Conservation (phyloP, 2,888 invertebrate genomes). For the Temnothorax rugatulus region DNA sequence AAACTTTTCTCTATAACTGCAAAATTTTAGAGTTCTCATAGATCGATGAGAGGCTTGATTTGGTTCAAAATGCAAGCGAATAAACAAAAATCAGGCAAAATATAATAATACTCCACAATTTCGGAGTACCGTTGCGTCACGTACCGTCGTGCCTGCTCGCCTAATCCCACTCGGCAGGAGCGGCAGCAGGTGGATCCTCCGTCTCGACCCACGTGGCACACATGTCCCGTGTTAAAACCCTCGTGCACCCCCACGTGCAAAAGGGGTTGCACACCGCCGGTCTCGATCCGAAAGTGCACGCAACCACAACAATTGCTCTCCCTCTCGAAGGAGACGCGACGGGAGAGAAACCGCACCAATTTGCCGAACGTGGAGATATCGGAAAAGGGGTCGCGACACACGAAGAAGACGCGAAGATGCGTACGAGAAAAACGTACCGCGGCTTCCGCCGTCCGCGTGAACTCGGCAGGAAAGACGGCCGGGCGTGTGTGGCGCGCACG, state of each 20-base stretch:
- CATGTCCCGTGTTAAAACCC: constrained; percentile 61
- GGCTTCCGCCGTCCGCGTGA: constrained; percentile 39
- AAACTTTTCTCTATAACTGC: background rate
- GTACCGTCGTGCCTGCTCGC: constrained; percentile 68
- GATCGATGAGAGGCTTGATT: background rate
- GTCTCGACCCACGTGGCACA: constrained; percentile 71
- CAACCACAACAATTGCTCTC: background rate
- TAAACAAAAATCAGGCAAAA: background rate
- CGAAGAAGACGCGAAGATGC: constrained; percentile 68
- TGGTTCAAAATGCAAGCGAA: background rate
- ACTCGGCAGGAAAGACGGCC: constrained; percentile 42
- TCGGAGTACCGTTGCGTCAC: constrained; percentile 29
- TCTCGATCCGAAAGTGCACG: constrained; percentile 1
- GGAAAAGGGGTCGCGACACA: constrained; percentile 50
- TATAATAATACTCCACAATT: background rate
- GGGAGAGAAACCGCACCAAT: constrained; percentile 31
- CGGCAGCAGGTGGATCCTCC: constrained; percentile 70
- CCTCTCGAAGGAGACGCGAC: background rate
- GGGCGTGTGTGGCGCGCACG: constrained; percentile 70
- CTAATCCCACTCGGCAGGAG: constrained; percentile 69
- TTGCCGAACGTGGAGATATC: background rate
- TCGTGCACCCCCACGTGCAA: constrained; percentile 26
- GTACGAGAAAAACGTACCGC: constrained; percentile 73
- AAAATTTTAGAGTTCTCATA: background rate
- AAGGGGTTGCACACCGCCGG: background rate